Evolutionary conservation across 2,113 vertebrate genomes (phyloP), one percentile per base, ranked within the genome.

Genomic region (Eulemur macaco): DNA sequence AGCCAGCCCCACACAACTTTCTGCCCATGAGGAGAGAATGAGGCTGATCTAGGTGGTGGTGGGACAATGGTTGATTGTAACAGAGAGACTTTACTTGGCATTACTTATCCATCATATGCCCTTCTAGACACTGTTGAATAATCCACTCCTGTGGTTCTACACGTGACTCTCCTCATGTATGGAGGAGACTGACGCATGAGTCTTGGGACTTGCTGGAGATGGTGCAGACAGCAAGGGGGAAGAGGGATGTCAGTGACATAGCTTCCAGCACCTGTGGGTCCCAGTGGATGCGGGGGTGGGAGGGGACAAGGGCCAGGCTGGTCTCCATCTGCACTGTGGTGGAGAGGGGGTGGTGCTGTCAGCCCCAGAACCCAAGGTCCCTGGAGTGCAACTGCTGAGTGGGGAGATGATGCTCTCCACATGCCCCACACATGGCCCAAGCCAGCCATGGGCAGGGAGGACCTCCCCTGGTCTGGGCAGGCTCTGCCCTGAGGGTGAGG

Each of bases 171-270:
- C 50, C 77, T 58, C 4, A 0, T 3, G 21, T 29, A 3, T 4
- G 39, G 25, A 15, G 86, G 34, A 14, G 31, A 60, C 52, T 0
- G 11, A 15, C 60, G 29, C 58, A 9, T 4, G 0, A 20, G 14
- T 17, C 60, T 9, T 18, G 56, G 15, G 21, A 25, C 71, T 64
- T 80, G 56, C 82, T 18, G 15, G 21, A 74, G 58, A 23, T 0
- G 45, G 47, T 18, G 1, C 0, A 0, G 54, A 37, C 14, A 23
- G 7, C 0, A 3, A 0, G 39, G 39, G 29, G 3, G 34, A 9
- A 27, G n/a, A 14, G 47, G 54, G 6, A 47, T 5, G 0, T 0
- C 0, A 7, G 71, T 12, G 39, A 52, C 0, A 0, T 5, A 3
- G 20, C 8, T 52, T 50, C 10, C 47, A 60, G 74, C n/a, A 39